Conservation (phyloP, 1,140 invertebrate species). For the Drosophila pallidifrons region DNA sequence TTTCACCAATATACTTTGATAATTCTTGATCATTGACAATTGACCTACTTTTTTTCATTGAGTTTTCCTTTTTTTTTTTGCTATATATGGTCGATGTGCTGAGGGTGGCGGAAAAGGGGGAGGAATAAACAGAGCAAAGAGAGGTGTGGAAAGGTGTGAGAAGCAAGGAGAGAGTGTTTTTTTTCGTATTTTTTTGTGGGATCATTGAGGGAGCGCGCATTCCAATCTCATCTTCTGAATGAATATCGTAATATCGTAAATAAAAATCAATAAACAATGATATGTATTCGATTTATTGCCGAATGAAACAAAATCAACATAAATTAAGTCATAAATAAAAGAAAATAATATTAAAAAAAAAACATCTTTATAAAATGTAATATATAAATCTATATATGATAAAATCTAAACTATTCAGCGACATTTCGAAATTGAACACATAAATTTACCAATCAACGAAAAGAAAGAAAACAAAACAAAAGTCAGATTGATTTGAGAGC, state of each 20-base stretch:
- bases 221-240: neutral
- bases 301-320: constrained; percentile 40
- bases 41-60: constrained; percentile 24
- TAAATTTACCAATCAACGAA: neutral
- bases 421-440: constrained; percentile 25
- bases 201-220: neutral
- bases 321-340: constrained; percentile 26
- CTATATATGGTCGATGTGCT: constrained; percentile 24
- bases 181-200: too few species aligned
- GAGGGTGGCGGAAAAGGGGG: neutral
- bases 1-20: constrained; percentile 71
- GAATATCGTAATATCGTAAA: neutral
- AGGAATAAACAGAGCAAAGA: neutral
- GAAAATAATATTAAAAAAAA: constrained; percentile 1
- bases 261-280: constrained; percentile 66
- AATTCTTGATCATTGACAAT: constrained; percentile 51
- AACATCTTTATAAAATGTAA: constrained; percentile 18
- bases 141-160: neutral
- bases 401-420: constrained; percentile 33
- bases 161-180: neutral
- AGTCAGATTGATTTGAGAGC: neutral
- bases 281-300: constrained; percentile 78
- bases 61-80: neutral
- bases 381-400: constrained; percentile 46
- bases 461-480: neutral